Evolutionary conservation across 2,888 invertebrate genomes (phyloP).

Genomic region (Cryptus armator): DNA sequence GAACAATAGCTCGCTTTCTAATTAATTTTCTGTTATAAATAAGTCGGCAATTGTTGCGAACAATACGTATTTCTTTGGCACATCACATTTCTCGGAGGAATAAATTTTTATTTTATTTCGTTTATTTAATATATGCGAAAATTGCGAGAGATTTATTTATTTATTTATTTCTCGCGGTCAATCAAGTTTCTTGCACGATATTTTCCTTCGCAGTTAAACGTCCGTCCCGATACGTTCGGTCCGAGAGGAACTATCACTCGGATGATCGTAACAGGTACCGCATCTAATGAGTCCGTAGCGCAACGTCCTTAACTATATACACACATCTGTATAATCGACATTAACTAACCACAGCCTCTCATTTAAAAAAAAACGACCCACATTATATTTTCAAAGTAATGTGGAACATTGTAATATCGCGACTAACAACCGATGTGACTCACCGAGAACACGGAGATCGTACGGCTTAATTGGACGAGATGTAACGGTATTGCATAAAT

Average conservation of each 20-base stretch:
- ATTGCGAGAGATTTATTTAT: too few species aligned
- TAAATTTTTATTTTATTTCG: too few species aligned
- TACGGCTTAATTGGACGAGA: slow-evolving; percentile 61
- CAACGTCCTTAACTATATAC: slow-evolving; percentile 32
- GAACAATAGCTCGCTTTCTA: background rate
- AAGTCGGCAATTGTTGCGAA: too few species aligned
- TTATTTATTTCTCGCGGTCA: background rate
- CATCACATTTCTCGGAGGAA: too few species aligned
- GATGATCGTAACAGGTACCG: slow-evolving; percentile 40
- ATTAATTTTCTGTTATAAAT: too few species aligned
- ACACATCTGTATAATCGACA: background rate
- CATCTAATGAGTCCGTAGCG: slow-evolving; percentile 43
- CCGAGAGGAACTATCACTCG: slow-evolving; percentile 49
- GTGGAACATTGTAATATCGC: slow-evolving; percentile 32
- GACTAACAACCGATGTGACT: slow-evolving; percentile 27
- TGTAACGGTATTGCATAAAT: slow-evolving; percentile 52
- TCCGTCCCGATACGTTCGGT: background rate
- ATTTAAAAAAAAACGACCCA: slow-evolving; percentile 37
- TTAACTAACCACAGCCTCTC: slow-evolving; percentile 5
- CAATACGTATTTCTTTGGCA: too few species aligned
- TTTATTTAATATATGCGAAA: too few species aligned
- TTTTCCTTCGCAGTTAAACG: slow-evolving; percentile 1
- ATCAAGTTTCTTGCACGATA: background rate
- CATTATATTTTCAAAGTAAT: slow-evolving; percentile 57
- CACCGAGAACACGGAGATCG: slow-evolving; percentile 29